Percentiles rank a stretch among this genome's conserved stretches.
phyloP scores from a whole-genome alignment of 2,113 vertebrate genomes.

The Brachirus orientalis region DNA sequence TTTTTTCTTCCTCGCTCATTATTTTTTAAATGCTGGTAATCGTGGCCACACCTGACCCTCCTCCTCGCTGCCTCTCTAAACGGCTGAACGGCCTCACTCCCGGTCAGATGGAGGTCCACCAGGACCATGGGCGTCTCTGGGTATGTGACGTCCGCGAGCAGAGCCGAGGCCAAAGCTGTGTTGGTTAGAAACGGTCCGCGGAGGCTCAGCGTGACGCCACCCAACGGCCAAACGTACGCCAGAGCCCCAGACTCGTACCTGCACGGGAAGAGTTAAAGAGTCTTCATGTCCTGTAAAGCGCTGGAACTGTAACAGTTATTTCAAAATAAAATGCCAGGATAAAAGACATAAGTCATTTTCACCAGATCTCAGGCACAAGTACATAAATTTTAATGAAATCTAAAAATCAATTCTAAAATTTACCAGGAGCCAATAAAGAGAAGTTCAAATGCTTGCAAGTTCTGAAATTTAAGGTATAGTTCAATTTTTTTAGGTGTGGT shows the following conservation, averaged over 20 bases:
- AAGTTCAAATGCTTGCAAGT: no score
- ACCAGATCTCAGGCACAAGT: no score
- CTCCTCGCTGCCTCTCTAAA: conserved; percentile 2
- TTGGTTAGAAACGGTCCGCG: conserved; percentile 29
- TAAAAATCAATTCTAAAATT: no score
- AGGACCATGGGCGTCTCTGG: conserved; percentile 51
- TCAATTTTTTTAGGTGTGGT: no score
- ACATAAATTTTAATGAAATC: no score
- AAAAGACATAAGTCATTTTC: no score
- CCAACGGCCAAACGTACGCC: conserved; percentile 53
- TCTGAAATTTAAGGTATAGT: no score
- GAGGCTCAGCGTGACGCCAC: conserved; percentile 49
- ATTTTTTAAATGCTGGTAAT: no score
- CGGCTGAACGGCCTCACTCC: conserved; percentile 21
- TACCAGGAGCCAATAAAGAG: no score
- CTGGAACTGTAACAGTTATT: no score
- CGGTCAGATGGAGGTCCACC: conserved; percentile 40
- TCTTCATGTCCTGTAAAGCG: no score
- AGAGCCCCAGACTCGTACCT: conserved; percentile 61
- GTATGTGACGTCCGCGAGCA: conserved; percentile 53
- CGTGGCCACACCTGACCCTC: conserved; percentile 48
- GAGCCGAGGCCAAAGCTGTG: neutral
- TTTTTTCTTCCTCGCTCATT: neutral
- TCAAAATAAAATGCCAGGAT: no score
- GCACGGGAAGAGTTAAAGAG: neutral